Base-by-base conservation (phyloP, 2,113 vertebrate species). In the Festucalex cinctus region DNA sequence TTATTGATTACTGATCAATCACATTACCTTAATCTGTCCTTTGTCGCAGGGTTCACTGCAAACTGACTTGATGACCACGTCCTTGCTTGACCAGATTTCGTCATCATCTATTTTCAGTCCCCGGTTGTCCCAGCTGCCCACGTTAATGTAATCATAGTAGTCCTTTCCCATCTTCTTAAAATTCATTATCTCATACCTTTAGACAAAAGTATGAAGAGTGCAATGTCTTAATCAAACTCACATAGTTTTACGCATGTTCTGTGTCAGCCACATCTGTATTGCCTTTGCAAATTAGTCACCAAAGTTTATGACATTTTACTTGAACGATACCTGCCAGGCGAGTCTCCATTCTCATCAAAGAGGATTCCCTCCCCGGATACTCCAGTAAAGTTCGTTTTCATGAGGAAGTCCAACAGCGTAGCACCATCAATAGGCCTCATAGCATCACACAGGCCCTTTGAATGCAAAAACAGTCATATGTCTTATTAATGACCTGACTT, bases 101-200 rank as follows among this genome's bases (percentile, higher is more conserved):
- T 95, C 93, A 44, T 98, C 96, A 0, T 95, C 93, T 88, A 98
- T 99, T 89, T 94, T 97, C 79, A 99, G 82, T 62, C 98, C 96
- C 1, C 96, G 94, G 28, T 94, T 97, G 87, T 98, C 97, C 97
- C 97, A 99, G 71, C 95, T 98, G 66, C 97, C 97, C 79, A 99
- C 93, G 19, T 95, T 97, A 68, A 97, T 94, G 79, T 99, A 99
- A 88, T 98, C 96, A 68, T 94, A 98, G 80, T 95, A 95, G 79
- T 98, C 96, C 82, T 98, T 98, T 7, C 94, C 95, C 94, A 97
- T 98, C 93, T 98, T 95, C 88, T 98, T 98, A 80, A 99, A 98
- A 86, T 99, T 98, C 97, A 98, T 99, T 64, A 98, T 98, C 89
- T 98, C 96, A 69, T 99, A 99, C 83, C 97, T 99, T 85, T 81